Conservation (phyloP, 1,140 invertebrate genomes). For the Bombus superbus region DNA sequence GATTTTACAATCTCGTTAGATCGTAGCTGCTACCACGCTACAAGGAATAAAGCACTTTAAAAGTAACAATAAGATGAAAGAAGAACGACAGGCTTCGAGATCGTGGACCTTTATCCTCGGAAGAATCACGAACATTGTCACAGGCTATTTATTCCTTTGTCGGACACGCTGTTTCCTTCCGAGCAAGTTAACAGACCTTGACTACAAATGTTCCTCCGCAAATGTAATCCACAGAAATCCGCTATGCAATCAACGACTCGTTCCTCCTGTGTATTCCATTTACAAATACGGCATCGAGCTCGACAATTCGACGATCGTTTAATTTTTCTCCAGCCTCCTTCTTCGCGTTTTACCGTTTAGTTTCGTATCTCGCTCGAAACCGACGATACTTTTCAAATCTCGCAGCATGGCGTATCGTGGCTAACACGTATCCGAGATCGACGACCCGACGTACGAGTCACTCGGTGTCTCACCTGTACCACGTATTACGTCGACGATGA, state of each 20-base stretch:
- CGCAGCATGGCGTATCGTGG: not conserved
- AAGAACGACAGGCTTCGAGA: not conserved
- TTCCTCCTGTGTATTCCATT: not conserved
- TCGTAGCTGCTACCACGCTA: not conserved
- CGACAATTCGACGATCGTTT: not conserved
- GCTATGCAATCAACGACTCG: conserved; percentile 19
- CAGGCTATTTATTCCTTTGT: conserved; percentile 35
- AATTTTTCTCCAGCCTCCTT: not conserved
- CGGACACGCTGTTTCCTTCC: not conserved
- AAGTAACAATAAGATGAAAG: not conserved
- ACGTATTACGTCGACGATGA: too few species aligned
- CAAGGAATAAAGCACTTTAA: conserved; percentile 37
- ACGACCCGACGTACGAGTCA: not conserved
- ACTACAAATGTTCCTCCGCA: not conserved
- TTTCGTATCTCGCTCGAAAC: not conserved
- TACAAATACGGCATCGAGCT: not conserved
- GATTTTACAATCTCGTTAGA: not conserved
- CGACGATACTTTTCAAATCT: not conserved
- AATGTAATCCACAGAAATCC: conserved; percentile 12
- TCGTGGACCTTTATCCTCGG: conserved; percentile 9
- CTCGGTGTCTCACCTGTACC: too few species aligned
- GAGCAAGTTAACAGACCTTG: not conserved
- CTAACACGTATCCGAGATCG: not conserved
- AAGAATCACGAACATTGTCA: conserved; percentile 35
- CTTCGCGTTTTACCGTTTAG: not conserved